Base-by-base conservation (phyloP, 2,888 invertebrate species). In the Anodontia alba region DNA sequence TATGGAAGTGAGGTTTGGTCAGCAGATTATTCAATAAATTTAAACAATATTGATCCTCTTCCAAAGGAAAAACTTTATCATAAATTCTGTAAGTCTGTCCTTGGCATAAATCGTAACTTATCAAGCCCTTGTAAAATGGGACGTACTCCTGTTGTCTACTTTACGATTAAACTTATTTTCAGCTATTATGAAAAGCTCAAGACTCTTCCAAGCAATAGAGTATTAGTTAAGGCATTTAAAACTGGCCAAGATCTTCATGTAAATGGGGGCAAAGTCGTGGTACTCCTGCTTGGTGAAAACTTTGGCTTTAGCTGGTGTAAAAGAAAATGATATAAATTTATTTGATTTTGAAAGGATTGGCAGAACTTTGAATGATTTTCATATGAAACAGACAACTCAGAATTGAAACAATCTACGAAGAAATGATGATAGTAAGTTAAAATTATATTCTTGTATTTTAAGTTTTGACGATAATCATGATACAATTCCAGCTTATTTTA, bases 1-100 rank as follows among this genome's bases (percentile, higher is more conserved):
- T n/a, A 62, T 33, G 62, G 33, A 33, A 62, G 62, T 62, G 62
- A 62, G 33, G 62, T 62, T 62, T 33, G 62, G 62, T 2, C 33
- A 3, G 5, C 62, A 33, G 62, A 62, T 20, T 62, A 62, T 62
- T 12, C 17, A 12, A 62, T 62, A 31, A 62, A 62, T 62, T 20
- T 62, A 3, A 62, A 62, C 20, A 62, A 62, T 62, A 62, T 62
- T 33, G 62, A 62, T 62, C 62, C 17, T 29, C 62, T 62, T 20
- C 62, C 62, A 62, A 3, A 31, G 17, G 62, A 62, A 33, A 62
- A 62, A 62, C 62, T 62, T 15, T 33, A 62, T 3, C 31, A 33
- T 17, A 62, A 62, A n/a, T 62, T 62, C 20, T 62, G 62, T 33
- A 62, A 62, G 33, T 62, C 31, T 62, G 62, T 62, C 3, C 20